Evolutionary conservation across 1,140 invertebrate species (phyloP), one percentile per base, ranked within the genome.

Genomic region (Drosophila grimshawi): DNA sequence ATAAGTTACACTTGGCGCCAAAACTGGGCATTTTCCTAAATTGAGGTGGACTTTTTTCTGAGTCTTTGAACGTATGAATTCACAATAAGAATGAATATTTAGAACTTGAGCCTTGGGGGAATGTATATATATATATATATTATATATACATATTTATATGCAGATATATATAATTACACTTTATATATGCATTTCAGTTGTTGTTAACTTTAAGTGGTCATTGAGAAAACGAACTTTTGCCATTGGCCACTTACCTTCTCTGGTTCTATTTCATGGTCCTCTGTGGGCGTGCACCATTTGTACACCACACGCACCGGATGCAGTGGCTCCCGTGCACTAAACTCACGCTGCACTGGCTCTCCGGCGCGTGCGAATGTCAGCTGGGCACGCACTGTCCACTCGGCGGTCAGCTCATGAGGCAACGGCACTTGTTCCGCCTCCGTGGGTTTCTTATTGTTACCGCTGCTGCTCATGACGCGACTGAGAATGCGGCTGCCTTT

Each of bases 341-440:
- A 76, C 56, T 91, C 88, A 46, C 72, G 80, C 27, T 85, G 80
- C 51, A 85, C 88, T 5, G 69, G 63, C 37, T 92, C 81, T 2
- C 91, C 90, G 0, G 81, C 88, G 1, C 88, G 88, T 41, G 86
- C 80, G 66, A 92, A 92, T 35, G 80, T 92, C 51, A 92, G 64
- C 41, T 92, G 91, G 3, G 92, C 92, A n/a, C 86, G 91, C 37
- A 92, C 92, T 7, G 90, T 92, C 92, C 92, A 92, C 69, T 92
- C 92, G 37, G 92, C 92, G 8, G 92, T 92, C 48, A 92, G 51
- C 49, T 92, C 90, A 51, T 92, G 91, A 2, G 88, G 88, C 74
- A 78, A 46, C n/a, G 89, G 81, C 3, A 68, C 66, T 5, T 30
- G 41, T n/a, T 57, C 49, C 76, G 30, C 37, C 10, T 5, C 46